A percentile compares a stretch with the other conserved stretches of the same genome.
Evolutionary conservation across 2,888 invertebrate genomes (phyloP).

Genomic region (Dilophus febrilis): DNA sequence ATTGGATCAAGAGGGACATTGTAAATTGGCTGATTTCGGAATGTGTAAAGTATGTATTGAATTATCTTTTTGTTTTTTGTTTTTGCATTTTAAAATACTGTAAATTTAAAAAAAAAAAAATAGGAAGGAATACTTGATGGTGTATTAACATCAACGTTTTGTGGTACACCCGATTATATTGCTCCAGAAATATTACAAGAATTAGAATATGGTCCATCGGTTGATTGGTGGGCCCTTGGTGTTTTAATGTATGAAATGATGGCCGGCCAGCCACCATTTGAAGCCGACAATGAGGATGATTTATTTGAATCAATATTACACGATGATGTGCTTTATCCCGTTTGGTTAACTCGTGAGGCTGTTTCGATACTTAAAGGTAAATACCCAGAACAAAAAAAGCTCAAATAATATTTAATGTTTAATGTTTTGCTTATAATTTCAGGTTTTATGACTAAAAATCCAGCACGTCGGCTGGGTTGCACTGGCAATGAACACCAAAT

Average conservation of each 20-base stretch:
- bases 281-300: conserved; percentile 99
- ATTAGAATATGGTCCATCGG: conserved; percentile 75
- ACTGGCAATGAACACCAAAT: conserved; percentile 53
- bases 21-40: conserved; percentile 89
- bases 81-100: not conserved
- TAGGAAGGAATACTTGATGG: conserved; percentile 43
- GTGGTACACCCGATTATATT: conserved; percentile 99
- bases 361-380: conserved; percentile 69
- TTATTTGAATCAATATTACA: conserved; percentile 96
- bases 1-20: conserved; percentile 88
- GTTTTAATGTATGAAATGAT: conserved; percentile 99
- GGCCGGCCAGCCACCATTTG: conserved; percentile 98
- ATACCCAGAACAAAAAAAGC: not conserved
- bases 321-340: conserved; percentile 96
- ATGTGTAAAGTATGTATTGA: conserved; percentile 96
- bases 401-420: not conserved
- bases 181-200: conserved; percentile 96
- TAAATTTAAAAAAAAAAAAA: not conserved
- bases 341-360: conserved; percentile 85
- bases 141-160: conserved; percentile 87
- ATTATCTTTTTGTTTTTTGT: not conserved
- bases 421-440: conserved; percentile 7
- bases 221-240: conserved; percentile 95
- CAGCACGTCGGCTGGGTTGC: conserved; percentile 86
- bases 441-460: conserved; percentile 96